Percentiles rank a stretch among this genome's conserved stretches.
Conservation (phyloP, 2,888 invertebrate species). For the Chrysomela aeneicollis region DNA sequence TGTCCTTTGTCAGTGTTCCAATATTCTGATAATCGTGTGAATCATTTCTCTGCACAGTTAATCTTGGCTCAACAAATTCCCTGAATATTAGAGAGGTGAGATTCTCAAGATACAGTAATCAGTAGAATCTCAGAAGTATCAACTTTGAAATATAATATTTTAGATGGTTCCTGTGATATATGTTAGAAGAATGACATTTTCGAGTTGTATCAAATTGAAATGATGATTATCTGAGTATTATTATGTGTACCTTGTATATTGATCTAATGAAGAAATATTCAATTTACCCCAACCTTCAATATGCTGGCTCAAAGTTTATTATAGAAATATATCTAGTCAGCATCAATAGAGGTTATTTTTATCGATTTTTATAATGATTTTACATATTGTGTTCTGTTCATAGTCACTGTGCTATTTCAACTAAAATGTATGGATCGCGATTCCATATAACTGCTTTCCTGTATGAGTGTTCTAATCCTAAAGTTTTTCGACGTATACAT, state of each 20-base stretch:
- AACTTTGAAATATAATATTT: constrained; percentile 8
- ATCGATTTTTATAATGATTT: constrained; percentile 4
- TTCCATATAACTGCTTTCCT: not conserved
- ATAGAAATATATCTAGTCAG: constrained; percentile 56
- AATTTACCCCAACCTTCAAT: constrained; percentile 45
- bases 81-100: not conserved
- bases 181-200: constrained; percentile 12
- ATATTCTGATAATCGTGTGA: not conserved
- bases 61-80: constrained; percentile 4
- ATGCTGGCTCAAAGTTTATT: constrained; percentile 56
- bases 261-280: constrained; percentile 36
- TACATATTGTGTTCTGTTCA: constrained; percentile 17
- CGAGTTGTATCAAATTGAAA: constrained; percentile 16
- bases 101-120: not conserved
- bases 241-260: constrained; percentile 23
- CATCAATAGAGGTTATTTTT: constrained; percentile 39
- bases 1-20: constrained; percentile 2
- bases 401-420: constrained; percentile 29
- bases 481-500: not conserved
- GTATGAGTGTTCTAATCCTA: constrained; percentile 7
- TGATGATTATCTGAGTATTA: constrained; percentile 12
- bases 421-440: constrained; percentile 17
- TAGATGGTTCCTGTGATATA: constrained; percentile 22
- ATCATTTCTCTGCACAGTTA: not conserved
- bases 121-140: not conserved